phyloP scores from a whole-genome alignment of 2,888 invertebrate species.

The Hydroisotoma schaefferi region DNA sequence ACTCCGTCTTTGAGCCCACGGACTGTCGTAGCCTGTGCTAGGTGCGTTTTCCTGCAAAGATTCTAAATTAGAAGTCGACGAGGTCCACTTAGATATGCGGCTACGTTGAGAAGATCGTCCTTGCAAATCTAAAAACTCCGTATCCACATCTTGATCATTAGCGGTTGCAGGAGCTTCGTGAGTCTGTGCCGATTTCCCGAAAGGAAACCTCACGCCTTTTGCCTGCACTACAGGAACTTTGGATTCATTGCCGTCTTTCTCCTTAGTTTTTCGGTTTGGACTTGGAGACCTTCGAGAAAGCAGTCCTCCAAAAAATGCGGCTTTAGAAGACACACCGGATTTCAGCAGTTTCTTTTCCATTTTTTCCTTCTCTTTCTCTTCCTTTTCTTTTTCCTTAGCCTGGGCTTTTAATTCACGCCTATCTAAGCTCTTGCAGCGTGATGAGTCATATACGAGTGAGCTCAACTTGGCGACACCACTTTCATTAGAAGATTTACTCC shows the following conservation, averaged over 20 bases:
- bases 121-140: constrained; percentile 65
- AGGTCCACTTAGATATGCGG: constrained; percentile 44
- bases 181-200: constrained; percentile 21
- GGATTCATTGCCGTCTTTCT: constrained; percentile 35
- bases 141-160: constrained; percentile 51
- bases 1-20: constrained; percentile 43
- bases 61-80: constrained; percentile 41
- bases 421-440: constrained; percentile 45
- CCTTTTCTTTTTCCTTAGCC: constrained; percentile 39
- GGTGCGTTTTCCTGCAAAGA: constrained; percentile 42
- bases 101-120: constrained; percentile 65
- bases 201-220: constrained; percentile 43
- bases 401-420: constrained; percentile 37
- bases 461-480: constrained; percentile 42
- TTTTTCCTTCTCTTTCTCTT: constrained; percentile 40
- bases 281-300: constrained; percentile 45
- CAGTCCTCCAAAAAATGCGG: constrained; percentile 47
- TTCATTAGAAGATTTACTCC: constrained; percentile 31
- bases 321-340: constrained; percentile 45
- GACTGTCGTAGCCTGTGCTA: constrained; percentile 38
- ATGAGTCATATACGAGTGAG: constrained; percentile 29
- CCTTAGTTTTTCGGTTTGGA: constrained; percentile 40
- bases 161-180: constrained; percentile 11
- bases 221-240: constrained; percentile 30
- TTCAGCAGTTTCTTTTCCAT: constrained; percentile 35